phyloP scores from a whole-genome alignment of 2,113 vertebrate genomes.

The Bos javanicus region DNA sequence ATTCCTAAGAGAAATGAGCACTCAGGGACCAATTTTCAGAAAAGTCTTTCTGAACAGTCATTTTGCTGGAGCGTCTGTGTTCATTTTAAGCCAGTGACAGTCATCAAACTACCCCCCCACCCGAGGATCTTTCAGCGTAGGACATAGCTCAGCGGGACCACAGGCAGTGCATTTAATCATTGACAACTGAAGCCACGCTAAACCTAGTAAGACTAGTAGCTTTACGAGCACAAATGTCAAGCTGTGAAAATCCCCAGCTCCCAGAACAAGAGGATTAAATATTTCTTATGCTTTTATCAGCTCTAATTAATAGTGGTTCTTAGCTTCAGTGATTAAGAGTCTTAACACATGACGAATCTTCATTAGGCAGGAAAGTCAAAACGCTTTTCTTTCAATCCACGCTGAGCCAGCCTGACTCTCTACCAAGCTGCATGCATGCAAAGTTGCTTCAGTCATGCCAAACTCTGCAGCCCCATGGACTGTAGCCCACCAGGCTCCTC shows the following conservation, averaged over 20 bases:
- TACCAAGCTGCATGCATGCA: not conserved
- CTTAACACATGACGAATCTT: not conserved
- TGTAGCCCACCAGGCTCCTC: not conserved
- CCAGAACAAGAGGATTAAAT: conserved; percentile 17
- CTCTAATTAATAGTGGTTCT: conserved; percentile 51
- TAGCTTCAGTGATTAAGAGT: not conserved
- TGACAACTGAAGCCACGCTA: not conserved
- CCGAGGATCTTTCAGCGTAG: not conserved
- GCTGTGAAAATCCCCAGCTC: conserved; percentile 34
- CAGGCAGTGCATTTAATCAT: not conserved
- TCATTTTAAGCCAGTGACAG: not conserved
- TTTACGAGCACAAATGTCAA: not conserved
- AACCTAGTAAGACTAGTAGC: not conserved
- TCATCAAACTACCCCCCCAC: not conserved
- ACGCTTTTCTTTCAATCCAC: not conserved
- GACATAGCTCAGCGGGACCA: fast-evolving
- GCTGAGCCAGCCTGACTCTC: not conserved
- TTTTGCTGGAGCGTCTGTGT: not conserved
- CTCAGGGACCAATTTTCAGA: not conserved
- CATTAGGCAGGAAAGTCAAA: not conserved
- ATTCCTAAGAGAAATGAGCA: not conserved
- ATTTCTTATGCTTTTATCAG: conserved; percentile 23
- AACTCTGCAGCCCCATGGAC: not conserved
- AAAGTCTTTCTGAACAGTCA: not conserved
- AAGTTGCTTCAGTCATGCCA: not conserved